A percentile compares a stretch with the other conserved stretches of the same genome.
These are phyloP conservation scores for Cerastis leucographa DNA, from an alignment of 2,888 invertebrate species.

Conservation along the genomic window DNA sequence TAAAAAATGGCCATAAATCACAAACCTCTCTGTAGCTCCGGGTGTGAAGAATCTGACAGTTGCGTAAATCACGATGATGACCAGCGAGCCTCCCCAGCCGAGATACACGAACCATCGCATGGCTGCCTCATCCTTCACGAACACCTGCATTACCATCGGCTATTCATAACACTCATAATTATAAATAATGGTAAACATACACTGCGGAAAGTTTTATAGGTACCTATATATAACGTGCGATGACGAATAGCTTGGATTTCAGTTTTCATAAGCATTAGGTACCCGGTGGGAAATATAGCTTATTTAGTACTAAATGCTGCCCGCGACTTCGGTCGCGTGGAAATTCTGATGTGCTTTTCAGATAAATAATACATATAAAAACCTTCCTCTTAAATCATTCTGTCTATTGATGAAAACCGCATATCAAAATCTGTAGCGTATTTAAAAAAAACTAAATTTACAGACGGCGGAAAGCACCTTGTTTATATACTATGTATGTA, in stretches of 20 bases:
- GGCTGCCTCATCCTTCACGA: conserved; percentile 93
- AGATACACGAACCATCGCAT: conserved; percentile 92
- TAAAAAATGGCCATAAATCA: conserved; percentile 80
- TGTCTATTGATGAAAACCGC: no score
- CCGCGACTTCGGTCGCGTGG: no score
- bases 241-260: conserved; percentile 12
- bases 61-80: conserved; percentile 87
- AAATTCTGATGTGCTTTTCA: no score
- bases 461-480: no score
- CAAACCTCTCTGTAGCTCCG: conserved; percentile 90
- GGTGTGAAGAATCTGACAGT: conserved; percentile 81
- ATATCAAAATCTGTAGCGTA: no score
- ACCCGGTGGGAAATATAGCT: not conserved
- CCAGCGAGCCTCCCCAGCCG: conserved; percentile 92
- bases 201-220: conserved; percentile 30
- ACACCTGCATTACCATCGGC: conserved; percentile 87
- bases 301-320: not conserved
- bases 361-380: no score
- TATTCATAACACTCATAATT: conserved; percentile 46
- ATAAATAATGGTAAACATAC: conserved; percentile 50
- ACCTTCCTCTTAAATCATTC: no score
- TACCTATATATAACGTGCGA: conserved; percentile 6
- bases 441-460: no score
- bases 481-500: no score
- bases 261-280: conserved; percentile 11